Evolutionary conservation across 1,140 invertebrate species (phyloP).

Genomic region (Drosophila busckii): DNA sequence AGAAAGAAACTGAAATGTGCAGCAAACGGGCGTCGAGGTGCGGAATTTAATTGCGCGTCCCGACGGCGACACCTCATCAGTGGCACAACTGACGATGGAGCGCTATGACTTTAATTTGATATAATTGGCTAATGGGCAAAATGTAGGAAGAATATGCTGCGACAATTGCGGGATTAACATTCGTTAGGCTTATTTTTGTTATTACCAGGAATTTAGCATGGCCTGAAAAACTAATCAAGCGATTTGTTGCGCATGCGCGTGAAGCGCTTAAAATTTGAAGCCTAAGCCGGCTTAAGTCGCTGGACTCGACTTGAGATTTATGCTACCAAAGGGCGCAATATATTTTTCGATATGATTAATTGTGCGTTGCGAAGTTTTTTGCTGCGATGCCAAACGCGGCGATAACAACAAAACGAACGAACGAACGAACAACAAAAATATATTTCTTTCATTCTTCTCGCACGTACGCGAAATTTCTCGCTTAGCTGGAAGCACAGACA

Average conservation of each 20-base stretch:
- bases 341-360: conserved; percentile 66
- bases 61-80: conserved; percentile 52
- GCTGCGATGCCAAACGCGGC: conserved; percentile 9
- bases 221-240: conserved; percentile 67
- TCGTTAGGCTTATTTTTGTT: conserved; percentile 52
- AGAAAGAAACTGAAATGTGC: conserved; percentile 4
- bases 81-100: conserved; percentile 3
- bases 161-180: conserved; percentile 35
- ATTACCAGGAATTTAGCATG: conserved; percentile 22
- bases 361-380: conserved; percentile 46
- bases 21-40: neutral
- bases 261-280: conserved; percentile 30
- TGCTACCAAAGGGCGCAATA: conserved; percentile 63
- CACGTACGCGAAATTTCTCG: conserved; percentile 59
- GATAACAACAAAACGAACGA: conserved; percentile 34
- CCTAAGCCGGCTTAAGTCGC: neutral
- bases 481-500: conserved; percentile 35
- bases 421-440: conserved; percentile 49
- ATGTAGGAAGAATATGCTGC: too few relatives aligned
- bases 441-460: conserved; percentile 48
- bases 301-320: conserved; percentile 53
- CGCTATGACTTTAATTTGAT: conserved; percentile 48
- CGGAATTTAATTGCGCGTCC: conserved; percentile 42
- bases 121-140: conserved; percentile 49
- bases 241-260: conserved; percentile 77